These are phyloP conservation scores for Melitaea athalia DNA, from an alignment of 2,888 invertebrate genomes.

Conservation along the genomic window DNA sequence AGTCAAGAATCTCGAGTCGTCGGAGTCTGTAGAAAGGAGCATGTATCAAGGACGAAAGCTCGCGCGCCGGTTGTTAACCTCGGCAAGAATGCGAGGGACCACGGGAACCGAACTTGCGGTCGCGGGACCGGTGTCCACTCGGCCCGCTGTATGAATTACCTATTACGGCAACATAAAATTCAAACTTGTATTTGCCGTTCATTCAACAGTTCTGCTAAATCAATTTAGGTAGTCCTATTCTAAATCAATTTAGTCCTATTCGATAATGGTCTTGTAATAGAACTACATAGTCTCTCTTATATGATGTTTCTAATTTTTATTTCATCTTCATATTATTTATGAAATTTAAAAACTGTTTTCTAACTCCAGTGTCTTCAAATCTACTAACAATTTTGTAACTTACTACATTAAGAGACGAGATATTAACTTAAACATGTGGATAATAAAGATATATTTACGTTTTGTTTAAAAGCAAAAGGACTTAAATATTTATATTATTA, in stretches of 20 bases:
- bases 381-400: too few relatives aligned
- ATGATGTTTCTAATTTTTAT: neutral
- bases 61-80: slow-evolving; percentile 76
- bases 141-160: slow-evolving; percentile 33
- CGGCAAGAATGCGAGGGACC: slow-evolving; percentile 70
- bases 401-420: too few relatives aligned
- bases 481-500: too few relatives aligned
- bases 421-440: too few relatives aligned
- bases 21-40: slow-evolving; percentile 65
- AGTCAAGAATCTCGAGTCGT: slow-evolving; percentile 24
- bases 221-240: too few relatives aligned
- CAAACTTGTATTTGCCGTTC: slow-evolving; percentile 22
- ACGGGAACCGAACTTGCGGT: slow-evolving; percentile 60
- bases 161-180: slow-evolving; percentile 28
- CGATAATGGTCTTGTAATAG: neutral
- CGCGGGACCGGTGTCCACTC: slow-evolving; percentile 53
- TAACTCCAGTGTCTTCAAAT: too few relatives aligned
- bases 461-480: too few relatives aligned
- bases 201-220: slow-evolving; percentile 9
- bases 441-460: too few relatives aligned
- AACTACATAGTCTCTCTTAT: too few relatives aligned
- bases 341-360: too few relatives aligned
- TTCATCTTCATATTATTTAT: neutral
- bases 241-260: neutral
- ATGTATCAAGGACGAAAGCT: slow-evolving; percentile 71